Evolutionary conservation across 2,888 invertebrate genomes (phyloP), one percentile per base, ranked within the genome.

Genomic region (Thysanoteuthis rhombus): DNA sequence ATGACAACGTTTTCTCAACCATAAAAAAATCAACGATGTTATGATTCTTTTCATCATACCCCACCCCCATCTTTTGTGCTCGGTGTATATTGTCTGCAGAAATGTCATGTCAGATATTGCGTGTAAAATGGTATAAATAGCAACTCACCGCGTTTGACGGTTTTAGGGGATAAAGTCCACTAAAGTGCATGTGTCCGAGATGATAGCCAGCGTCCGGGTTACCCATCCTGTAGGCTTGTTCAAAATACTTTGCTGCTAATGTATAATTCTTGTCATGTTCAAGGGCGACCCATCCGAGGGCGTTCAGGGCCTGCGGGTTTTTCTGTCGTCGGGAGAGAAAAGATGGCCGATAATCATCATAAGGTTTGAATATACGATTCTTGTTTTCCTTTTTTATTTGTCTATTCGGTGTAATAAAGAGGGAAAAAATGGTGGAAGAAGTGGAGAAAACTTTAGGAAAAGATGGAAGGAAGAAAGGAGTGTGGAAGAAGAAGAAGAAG

Each of bases 221-320:
- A 0, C 96, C 96, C 93, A 95, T 89, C 12, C 75, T 93, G 93
- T 95, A 95, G 4, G 97, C 95, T 93, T 95, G 92, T 92, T 95
- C 95, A 93, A 96, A 96, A 90, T 95, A 95, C 6, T 95, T 93
- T 0, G 95, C 95, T 10, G 97, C 97, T 94, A 95, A 95, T 22
- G 95, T 95, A 93, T 95, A 95, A 94, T 97, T 96, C 52, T 94
- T 94, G 58, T 96, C 96, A 32, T 94, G 93, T 89, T 95, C 95
- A 94, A 96, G 94, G 0, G 96, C 96, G 93, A 96, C 95, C 97
- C 97, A 97, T 0, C 97, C 97, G 22, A 97, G 95, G 0, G 96
- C 96, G 93, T 96, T 96, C 39, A 96, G 93, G 0, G 97, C 96
- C 39, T 94, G 93, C 0, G 96, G 96, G 93, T 96, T 95, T 92